Base-by-base conservation (phyloP, 37 sponge, comb jelly and placozoan genomes). In the Chondrilla cf. caribensis region DNA sequence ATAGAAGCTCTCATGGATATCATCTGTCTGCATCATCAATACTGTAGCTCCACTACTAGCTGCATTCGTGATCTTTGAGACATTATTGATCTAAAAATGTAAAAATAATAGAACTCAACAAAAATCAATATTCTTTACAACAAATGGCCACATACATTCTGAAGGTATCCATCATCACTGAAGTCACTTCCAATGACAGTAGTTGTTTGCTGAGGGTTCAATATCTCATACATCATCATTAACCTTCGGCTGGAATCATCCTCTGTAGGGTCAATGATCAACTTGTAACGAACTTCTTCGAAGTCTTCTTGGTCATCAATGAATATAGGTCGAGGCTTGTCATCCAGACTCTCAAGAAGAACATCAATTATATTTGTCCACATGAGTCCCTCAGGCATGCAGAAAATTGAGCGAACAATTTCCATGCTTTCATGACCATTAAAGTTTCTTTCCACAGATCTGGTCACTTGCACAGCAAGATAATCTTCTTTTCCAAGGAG, bases 1-100 rank as follows among this genome's bases (percentile, higher is more conserved):
- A 71, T 95, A 95, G 86, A 95, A 95, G 75, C 93, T 89, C 80
- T 95, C 96, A 44, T 92, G 90, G 70, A 95, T 89, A 38, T 83
- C 88, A 65, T 95, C 96, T 7, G 93, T 90, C 57, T 95, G 93
- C 28, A 80, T 86, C 81, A 95, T 78, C 26, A 95, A 70, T 40
- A 92, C 96, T 0, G 96, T 95, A 57, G 85, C 84, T 21, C 96
- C 96, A 51, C 89, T 86, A 18, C 82, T 81, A 38, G 93, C 96
- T 70, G 96, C 90, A 60, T 89, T 86, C 33, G 89, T 81, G 33
- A 92, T 84, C 3, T 89, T 89, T 24, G 93, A 86, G 55, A 92
- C 86, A 0, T 86, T 88, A 78, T 89, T 92, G 79, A 92, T 86
- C 93, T 89, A 44, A 47, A 1, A 18, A 37, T 31, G 38, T 3